Conservation (phyloP, 2,888 invertebrate species). For the Epistrophe grossulariae region DNA sequence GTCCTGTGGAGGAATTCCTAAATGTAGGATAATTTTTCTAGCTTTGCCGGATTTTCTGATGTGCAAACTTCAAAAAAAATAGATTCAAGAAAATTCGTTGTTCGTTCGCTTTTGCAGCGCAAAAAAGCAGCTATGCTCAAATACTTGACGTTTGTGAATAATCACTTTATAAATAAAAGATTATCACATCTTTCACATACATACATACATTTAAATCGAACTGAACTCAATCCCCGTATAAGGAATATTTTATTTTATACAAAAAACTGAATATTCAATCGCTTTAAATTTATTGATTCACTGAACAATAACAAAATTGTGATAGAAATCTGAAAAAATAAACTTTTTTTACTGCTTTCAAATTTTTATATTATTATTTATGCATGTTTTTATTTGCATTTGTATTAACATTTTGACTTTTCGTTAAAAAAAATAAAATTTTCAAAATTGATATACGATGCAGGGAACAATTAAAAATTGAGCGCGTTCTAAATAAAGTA, state of each 20-base stretch:
- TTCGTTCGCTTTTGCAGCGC: too few species aligned
- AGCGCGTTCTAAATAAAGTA: conserved; percentile 66
- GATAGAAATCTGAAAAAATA: conserved; percentile 65
- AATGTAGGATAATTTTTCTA: too few species aligned
- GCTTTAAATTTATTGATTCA: conserved; percentile 29
- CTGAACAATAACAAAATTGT: conserved; percentile 66
- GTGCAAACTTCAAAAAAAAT: too few species aligned
- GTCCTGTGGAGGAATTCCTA: too few species aligned
- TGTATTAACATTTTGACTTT: conserved; percentile 27
- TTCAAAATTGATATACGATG: conserved; percentile 76
- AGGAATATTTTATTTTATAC: background rate
- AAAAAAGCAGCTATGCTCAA: too few species aligned
- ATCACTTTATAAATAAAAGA: too few species aligned
- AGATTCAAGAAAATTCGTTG: too few species aligned
- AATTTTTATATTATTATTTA: background rate
- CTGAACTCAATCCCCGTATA: background rate
- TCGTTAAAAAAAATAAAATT: conserved; percentile 62
- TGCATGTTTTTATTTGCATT: conserved; percentile 55
- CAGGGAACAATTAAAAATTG: conserved; percentile 77
- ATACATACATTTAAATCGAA: background rate
- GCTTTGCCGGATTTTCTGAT: too few species aligned
- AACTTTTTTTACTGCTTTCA: conserved; percentile 16
- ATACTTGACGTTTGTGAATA: too few species aligned
- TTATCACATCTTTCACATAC: background rate
- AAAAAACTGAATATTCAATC: conserved; percentile 1